Percentiles rank a stretch among this genome's conserved stretches.
phyloP scores from a whole-genome alignment of 2,797 vertebrate genomes.

The Alfaro cultratus region DNA sequence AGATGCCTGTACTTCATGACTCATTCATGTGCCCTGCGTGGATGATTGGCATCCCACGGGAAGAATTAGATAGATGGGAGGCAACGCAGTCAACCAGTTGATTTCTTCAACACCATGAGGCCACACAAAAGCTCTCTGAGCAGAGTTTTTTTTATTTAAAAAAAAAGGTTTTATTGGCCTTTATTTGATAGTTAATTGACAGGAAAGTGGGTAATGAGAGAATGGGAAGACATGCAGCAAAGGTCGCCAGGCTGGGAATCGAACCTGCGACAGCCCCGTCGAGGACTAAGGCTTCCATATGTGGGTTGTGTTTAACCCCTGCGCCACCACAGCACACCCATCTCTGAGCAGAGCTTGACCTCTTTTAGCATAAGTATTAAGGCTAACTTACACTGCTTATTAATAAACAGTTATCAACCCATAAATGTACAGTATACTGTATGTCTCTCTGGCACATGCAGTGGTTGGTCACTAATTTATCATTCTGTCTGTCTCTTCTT shows the following conservation, averaged over 20 bases:
- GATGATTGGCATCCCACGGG: slow-evolving; percentile 63
- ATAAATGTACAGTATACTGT: slow-evolving; percentile 47
- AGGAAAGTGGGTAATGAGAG: no score
- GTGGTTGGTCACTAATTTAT: slow-evolving; percentile 22
- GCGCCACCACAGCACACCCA: no score
- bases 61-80: slow-evolving; percentile 47
- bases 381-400: slow-evolving; percentile 32
- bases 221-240: no score
- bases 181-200: no score
- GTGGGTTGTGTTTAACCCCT: no score
- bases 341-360: slow-evolving; percentile 26
- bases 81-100: slow-evolving; percentile 29
- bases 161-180: no score
- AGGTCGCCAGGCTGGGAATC: no score
- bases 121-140: slow-evolving; percentile 44
- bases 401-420: slow-evolving; percentile 42
- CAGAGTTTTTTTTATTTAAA: not conserved
- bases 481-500: slow-evolving; percentile 43
- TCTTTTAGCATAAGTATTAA: slow-evolving; percentile 28
- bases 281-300: no score
- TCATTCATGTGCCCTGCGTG: slow-evolving; percentile 71
- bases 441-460: slow-evolving; percentile 38
- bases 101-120: slow-evolving; percentile 35
- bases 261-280: no score
- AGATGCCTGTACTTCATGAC: slow-evolving; percentile 62